phyloP scores from a whole-genome alignment of 2,888 invertebrate species.

The Bhutanitis thaidina region DNA sequence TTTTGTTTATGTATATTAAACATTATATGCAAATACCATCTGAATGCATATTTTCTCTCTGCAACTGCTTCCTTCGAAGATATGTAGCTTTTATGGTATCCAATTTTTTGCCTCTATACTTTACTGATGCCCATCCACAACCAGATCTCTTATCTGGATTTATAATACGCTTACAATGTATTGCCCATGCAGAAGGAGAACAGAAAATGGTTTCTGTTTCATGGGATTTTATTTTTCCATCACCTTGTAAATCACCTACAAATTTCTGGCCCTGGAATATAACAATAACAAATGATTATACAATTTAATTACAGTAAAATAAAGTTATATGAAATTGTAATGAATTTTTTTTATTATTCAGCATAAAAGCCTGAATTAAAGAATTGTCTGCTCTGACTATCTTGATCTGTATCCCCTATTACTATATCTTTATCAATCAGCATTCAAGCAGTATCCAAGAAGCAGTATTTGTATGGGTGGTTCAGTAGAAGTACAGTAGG shows the following conservation, averaged over 20 bases:
- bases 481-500: too few relatives aligned
- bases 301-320: neutral
- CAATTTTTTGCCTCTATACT: slow-evolving; percentile 91
- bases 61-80: slow-evolving; percentile 84
- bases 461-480: too few relatives aligned
- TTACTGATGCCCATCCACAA: slow-evolving; percentile 96
- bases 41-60: slow-evolving; percentile 77
- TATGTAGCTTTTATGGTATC: slow-evolving; percentile 94
- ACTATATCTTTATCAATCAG: too few relatives aligned
- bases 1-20: slow-evolving; percentile 26
- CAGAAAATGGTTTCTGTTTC: slow-evolving; percentile 93
- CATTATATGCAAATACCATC: slow-evolving; percentile 57
- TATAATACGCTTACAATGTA: slow-evolving; percentile 93
- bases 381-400: too few relatives aligned
- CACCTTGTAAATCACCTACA: slow-evolving; percentile 90
- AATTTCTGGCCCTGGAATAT: slow-evolving; percentile 90
- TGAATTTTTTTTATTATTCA: too few relatives aligned
- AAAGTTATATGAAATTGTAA: too few relatives aligned
- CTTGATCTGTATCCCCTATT: too few relatives aligned
- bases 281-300: neutral
- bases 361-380: too few relatives aligned
- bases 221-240: slow-evolving; percentile 93
- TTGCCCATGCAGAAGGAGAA: slow-evolving; percentile 96
- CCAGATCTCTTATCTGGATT: slow-evolving; percentile 95
- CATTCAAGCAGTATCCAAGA: too few relatives aligned